Base-by-base conservation (phyloP, 2,888 invertebrate species). In the Lingula anatina region DNA sequence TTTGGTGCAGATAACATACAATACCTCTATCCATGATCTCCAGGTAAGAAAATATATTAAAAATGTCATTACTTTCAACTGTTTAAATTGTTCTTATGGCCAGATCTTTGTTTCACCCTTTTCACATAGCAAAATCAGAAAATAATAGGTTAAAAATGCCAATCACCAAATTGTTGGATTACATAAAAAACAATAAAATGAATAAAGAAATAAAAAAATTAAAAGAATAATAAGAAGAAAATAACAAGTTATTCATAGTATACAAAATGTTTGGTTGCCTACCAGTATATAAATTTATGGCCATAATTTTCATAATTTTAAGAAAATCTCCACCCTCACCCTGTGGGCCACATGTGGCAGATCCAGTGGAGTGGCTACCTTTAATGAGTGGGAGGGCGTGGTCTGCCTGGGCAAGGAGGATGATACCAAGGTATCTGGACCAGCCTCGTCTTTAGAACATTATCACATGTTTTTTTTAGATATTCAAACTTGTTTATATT, bases 311-410 rank as follows among this genome's bases (percentile, higher is more conserved):
- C 7, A 43, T 27, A 41, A 40, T 15, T 43, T 23, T 28, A 54
- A 70, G 70, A 64, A 62, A 46, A 57, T 64, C 24, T 64, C 66
- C 12, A 66, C 63, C 1, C 53, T 70, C 36, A 68, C 67, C 0
- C 55, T 68, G 50, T 70, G 70, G 70, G 61, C 67, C 5, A 62
- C 66, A 9, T 70, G 70, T 62, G 68, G 68, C 1, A 53, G 65
- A 28, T 62, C 62, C 38, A 58, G 57, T 52, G 68, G 68, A n/a
- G 56, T 59, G 25, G 60, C 60, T 43, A 62, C 64, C 41, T 59
- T 60, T 47, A 39, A 40, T 35, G 62, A 63, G 43, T 64, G 62
- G 58, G 66, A 64, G 24, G 68, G 68, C 27, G 68, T 70, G 25
- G 62, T 70, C 35, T 70, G 70, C 53, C 56, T 67, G 27, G 68